Evolutionary conservation across 2,888 invertebrate species (phyloP), one percentile per base, ranked within the genome.

Genomic region (Agriopis leucophaearia): DNA sequence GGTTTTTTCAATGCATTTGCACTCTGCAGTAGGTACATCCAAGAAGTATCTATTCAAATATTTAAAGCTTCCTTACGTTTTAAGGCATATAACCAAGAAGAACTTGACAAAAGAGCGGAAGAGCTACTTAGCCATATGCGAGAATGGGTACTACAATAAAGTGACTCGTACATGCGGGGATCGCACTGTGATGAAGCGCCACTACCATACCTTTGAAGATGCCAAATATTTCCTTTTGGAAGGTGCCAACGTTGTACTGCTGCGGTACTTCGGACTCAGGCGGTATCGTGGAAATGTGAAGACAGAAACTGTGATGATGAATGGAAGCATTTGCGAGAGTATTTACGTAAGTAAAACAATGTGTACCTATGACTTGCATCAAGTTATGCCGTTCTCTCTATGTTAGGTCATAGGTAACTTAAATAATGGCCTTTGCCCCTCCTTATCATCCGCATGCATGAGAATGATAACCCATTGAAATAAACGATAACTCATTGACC

Each of bases 241-340:
- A 89, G 96, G 95, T 42, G 94, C 95, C 9, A 95, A 95, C 83
- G 88, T 96, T 67, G 81, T 96, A 13, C 81, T 96, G 16, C 87
- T 95, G 83, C 90, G 96, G 71, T 96, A 95, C 79, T 85, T 96
- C 42, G 95, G 94, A 3, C 79, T 96, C 13, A 87, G 83, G 15
- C 89, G 94, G 72, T 95, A 89, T 76, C 87, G 87, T 59, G 96
- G 96, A 10, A 88, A 81, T 62, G 88, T 96, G 70, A 94, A 94
- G 79, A 89, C 95, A 27, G 89, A 94, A 27, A 94, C 94, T 15
- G 89, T 95, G 58, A 90, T 95, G 73, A 95, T 96, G 73, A 94
- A 95, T 73, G 96, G 96, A 6, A 90, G 89, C 57, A 85, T 95
- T 68, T 95, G 95, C 70, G 87, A 94, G 70, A 96, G 95, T 83